Evolutionary conservation across 2,888 invertebrate genomes (phyloP), one percentile per base, ranked within the genome.

Genomic region (Thumatha senex): DNA sequence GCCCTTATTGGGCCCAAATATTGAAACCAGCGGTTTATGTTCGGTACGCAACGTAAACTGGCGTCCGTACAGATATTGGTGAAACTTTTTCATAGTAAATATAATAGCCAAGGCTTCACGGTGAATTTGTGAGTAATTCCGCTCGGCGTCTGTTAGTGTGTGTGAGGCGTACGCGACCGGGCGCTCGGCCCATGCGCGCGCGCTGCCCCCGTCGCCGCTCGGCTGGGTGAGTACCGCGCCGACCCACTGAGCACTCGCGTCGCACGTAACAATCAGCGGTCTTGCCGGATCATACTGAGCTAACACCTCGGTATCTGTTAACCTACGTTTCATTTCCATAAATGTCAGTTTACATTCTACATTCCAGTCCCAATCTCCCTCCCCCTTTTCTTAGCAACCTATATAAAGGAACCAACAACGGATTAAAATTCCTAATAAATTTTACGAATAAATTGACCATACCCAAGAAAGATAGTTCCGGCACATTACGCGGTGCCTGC

Each of bases 101-200:
- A 57, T 50, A 1, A 55, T 58, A 0, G 54, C 56, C 14, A 56
- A n/a, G 0, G 56, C 56, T 14, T 61, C 56, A 0, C 43, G 36
- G 24, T 61, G 54, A 33, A 56, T 63, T 31, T 64, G 61, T 0
- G 54, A 54, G 40, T 75, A 74, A 8, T 61, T 54, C n/a, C 54
- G 54, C 41, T 74, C 72, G 0, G 66, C 56, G 2, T 18, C 46
- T 0, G 52, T 55, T 0, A 74, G 53, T 3, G 64, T 54, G 2
- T 69, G 55, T 7, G 68, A 70, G 2, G 53, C 61, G 40, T 58
- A 74, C 0, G 60, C 61, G 2, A 71, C n/a, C n/a, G n/a, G n/a
- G n/a, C n/a, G n/a, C n/a, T n/a, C n/a, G n/a, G n/a, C n/a, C n/a
- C n/a, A n/a, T 52, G 67, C 63, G 5, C 63, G 67, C 49, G 68